phyloP scores from a whole-genome alignment of 2,888 invertebrate species.

The Schizotus pectinicornis region DNA sequence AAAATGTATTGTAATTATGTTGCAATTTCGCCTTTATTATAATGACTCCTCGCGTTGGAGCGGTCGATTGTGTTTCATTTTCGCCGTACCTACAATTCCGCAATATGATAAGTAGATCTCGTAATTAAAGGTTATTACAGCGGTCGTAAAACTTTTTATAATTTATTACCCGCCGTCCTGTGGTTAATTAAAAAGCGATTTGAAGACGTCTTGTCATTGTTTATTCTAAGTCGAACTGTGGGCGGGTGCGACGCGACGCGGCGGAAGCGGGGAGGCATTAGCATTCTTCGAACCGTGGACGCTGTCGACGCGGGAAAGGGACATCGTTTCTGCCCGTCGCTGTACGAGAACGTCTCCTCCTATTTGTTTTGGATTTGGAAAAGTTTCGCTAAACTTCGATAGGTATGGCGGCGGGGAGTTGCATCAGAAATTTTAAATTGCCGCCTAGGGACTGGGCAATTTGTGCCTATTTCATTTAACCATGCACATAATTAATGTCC shows the following conservation, averaged over 20 bases:
- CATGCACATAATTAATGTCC: no score
- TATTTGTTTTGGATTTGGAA: no score
- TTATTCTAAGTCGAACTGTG: conserved; percentile 3
- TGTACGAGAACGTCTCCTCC: no score
- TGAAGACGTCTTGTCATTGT: conserved; percentile 12
- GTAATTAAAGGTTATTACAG: conserved; percentile 15
- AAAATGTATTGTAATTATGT: conserved; percentile 20
- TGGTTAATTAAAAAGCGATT: conserved; percentile 27
- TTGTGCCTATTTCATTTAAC: no score
- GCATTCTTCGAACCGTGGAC: no score
- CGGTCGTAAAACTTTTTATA: not conserved
- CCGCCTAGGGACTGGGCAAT: no score
- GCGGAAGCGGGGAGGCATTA: not conserved
- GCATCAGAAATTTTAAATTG: no score
- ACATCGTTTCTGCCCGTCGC: no score
- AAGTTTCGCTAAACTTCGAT: no score
- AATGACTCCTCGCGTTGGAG: not conserved
- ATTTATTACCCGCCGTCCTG: not conserved
- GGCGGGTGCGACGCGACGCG: conserved; percentile 1
- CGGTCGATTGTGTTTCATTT: not conserved
- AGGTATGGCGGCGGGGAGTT: no score
- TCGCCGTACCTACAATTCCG: not conserved
- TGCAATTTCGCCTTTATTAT: conserved; percentile 2
- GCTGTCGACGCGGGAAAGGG: no score
- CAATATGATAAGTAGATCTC: conserved; percentile 21